Conservation (phyloP, 2,113 vertebrate species). For the Anthoscopus minutus region DNA sequence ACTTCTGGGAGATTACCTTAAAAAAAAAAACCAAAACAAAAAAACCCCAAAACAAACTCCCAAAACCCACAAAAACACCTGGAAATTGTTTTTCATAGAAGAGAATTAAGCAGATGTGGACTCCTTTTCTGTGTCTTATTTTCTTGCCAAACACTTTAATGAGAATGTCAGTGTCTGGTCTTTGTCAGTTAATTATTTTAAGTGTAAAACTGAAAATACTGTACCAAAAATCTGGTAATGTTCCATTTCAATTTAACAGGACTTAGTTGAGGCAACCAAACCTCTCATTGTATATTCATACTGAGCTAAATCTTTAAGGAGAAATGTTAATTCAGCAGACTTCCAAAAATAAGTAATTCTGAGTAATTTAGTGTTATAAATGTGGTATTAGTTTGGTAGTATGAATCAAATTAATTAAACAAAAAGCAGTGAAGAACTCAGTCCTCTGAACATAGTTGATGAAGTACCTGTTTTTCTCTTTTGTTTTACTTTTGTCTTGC, state of each 20-base stretch:
- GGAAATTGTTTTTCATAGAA: not conserved
- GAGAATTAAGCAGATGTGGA: not conserved
- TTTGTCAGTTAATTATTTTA: not conserved
- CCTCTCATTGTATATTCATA: not conserved
- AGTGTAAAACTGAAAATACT: not conserved
- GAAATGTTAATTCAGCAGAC: not conserved
- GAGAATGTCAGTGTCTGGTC: not conserved
- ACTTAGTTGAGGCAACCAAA: not conserved
- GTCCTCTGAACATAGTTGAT: not conserved
- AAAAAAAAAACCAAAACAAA: not conserved
- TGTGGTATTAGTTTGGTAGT: not conserved
- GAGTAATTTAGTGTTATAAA: not conserved
- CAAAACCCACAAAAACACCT: not conserved
- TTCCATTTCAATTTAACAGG: not conserved
- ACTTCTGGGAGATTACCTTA: not conserved
- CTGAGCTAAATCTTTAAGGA: not conserved
- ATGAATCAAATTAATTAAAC: not conserved
- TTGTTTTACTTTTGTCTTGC: not conserved
- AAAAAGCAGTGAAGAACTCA: not conserved
- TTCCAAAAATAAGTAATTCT: not conserved
- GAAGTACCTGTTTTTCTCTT: not conserved
- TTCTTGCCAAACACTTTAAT: not conserved
- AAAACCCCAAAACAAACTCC: not conserved
- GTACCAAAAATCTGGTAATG: not conserved
- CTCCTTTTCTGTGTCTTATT: not conserved